Evolutionary conservation across 2,888 invertebrate species (phyloP), one percentile per base, ranked within the genome.

Genomic region (Drosophila picticornis): DNA sequence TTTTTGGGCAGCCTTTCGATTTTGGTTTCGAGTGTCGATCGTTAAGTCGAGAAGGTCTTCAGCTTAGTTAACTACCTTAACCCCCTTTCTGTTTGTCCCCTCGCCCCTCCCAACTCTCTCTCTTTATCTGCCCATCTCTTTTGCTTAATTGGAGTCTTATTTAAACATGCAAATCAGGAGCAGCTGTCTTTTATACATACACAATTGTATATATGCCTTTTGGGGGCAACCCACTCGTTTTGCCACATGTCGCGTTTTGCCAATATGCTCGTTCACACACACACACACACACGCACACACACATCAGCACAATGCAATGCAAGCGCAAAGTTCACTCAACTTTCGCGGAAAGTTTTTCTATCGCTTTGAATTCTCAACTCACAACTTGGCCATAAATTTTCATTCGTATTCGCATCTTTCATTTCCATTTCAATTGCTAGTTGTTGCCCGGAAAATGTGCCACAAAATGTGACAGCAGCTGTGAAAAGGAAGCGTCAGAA

Each of bases 361-460:
- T 22, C 7, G 61, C 19, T 70, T 51, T 76, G 60, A 46, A 77
- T 83, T 89, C 79, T 72, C 67, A 72, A 67, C 86, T 81, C 40
- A 51, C 38, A 70, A 68, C 43, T 76, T 70, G 66, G 65, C 62
- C 79, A 78, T 78, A 65, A 55, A 72, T 73, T 79, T 78, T 78
- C 76, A 83, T 82, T 74, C 72, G 34, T 13, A 84, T 55, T 66
- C 80, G 75, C 77, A 77, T 81, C 81, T 77, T 72, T 64, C 81
- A 86, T 86, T 82, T 83, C 82, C 62, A 77, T 81, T 83, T 63
- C 77, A 81, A 81, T 78, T 81, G 77, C 72, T 55, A 52, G 81
- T 80, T 46, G 22, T 80, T 80, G 76, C 40, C 36, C 55, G 76
- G 60, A 71, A 87, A 88, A 85, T 31, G 70, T 88, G 88, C 86